Evolutionary conservation across 2,797 vertebrate genomes (phyloP), one percentile per base, ranked within the genome.

Genomic region (Sebastes taczanowskii): DNA sequence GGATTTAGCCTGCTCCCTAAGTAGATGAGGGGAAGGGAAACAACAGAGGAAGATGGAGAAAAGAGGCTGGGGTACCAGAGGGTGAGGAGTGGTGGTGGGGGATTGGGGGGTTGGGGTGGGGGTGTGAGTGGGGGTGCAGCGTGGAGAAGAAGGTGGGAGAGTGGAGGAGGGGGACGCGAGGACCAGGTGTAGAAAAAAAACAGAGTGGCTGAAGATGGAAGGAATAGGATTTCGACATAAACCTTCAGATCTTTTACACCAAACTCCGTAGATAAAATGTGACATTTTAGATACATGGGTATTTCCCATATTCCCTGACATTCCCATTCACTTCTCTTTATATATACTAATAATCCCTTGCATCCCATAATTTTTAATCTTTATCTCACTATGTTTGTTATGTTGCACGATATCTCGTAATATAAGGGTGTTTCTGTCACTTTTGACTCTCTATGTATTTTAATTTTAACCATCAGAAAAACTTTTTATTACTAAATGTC

Each of bases 1-100:
- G 82, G 89, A 46, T 84, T 88, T 53, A 82, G 80, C 38, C 81
- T 38, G 76, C 73, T 77, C 69, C 42, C 42, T 67, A 74, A 83
- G 82, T 58, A 81, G 77, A 86, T 38, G 78, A 78, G 62, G 74
- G 67, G 74, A 81, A 49, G 67, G 73, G 79, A 75, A 71, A 68
- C 63, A 71, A 58, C 30, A 2, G 68, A 46, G 38, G 53, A 72
- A 64, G 74, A 78, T 11, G 29, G 38, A 86, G 60, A 83, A 69
- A 73, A 30, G 38, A 77, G 65, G 75, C 38, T 2, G 64, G 30
- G 63, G 38, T 25, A 64, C 38, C 29, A 46, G 42, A 62, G 52
- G 49, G 70, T 30, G 42, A 67, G 69, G 62, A 5, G 11, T 49
- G 42, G 62, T 23, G 34, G 58, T 49, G 46, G 46, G 46, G 46